Conservation (phyloP, 1,140 invertebrate genomes). For the Pissodes strobi region DNA sequence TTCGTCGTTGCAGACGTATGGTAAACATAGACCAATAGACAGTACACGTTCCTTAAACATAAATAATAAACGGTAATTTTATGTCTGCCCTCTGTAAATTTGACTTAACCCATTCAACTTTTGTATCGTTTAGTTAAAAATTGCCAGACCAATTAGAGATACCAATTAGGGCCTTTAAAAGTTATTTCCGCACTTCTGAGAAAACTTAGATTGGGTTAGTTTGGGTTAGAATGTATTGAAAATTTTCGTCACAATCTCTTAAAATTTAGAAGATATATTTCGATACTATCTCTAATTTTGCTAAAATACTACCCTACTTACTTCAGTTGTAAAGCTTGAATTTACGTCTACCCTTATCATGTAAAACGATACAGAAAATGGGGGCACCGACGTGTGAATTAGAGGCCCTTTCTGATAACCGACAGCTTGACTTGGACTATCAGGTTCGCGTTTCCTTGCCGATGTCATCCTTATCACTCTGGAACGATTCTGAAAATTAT, state of each 20-base stretch:
- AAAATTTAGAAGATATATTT: neutral
- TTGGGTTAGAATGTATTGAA: too few relatives aligned
- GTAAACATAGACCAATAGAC: slow-evolving; percentile 75
- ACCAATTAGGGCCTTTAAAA: neutral
- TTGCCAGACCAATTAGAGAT: neutral
- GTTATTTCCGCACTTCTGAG: neutral
- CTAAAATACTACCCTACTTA: slow-evolving; percentile 24
- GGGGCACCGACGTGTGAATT: slow-evolving; percentile 42
- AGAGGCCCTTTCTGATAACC: slow-evolving; percentile 46
- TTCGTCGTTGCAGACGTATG: slow-evolving; percentile 65
- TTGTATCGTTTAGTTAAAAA: neutral
- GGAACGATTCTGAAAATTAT: slow-evolving; percentile 37
- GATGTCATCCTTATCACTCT: slow-evolving; percentile 25
- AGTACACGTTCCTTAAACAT: slow-evolving; percentile 63
- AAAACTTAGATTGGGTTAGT: too few relatives aligned
- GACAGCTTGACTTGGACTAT: slow-evolving; percentile 39
- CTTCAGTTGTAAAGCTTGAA: slow-evolving; percentile 45
- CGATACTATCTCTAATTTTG: neutral
- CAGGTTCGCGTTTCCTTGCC: slow-evolving; percentile 18
- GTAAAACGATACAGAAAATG: slow-evolving; percentile 49
- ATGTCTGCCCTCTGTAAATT: too few relatives aligned
- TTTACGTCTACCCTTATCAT: slow-evolving; percentile 46
- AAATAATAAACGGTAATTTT: too few relatives aligned
- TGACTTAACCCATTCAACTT: neutral
- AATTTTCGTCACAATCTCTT: neutral